Evolutionary conservation across 2,888 invertebrate genomes (phyloP), one percentile per base, ranked within the genome.

Genomic region (Danaus chrysippus): DNA sequence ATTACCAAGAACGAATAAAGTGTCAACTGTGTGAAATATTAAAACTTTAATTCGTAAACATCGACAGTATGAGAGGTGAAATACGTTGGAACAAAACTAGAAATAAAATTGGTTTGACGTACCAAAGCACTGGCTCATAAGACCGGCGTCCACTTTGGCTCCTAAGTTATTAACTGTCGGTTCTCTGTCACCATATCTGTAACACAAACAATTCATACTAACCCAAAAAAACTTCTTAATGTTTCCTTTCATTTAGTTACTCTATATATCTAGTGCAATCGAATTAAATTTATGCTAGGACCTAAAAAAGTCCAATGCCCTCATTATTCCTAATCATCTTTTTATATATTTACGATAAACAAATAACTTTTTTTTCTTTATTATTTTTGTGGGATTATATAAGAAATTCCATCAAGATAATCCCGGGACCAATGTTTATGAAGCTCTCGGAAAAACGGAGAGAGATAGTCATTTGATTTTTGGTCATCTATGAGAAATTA

Each of bases 101-200:
- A 34, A 6, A 34, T 34, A 17, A 49, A 49, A 17, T 15, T 49
- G 49, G 17, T 15, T 17, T 11, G 10, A 17, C 49, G 11, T 72
- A 91, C 91, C 91, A 58, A 91, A 91, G 68, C 91, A 91, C 65
- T 91, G 91, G 61, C 90, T 91, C 91, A 91, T 91, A 1, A 91
- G 79, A 1, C 89, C 91, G 1, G 91, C 91, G 62, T 91, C 91
- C 0, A 91, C 91, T 74, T 89, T 91, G 3, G 91, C 90, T 0
- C 91, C 91, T 56, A 91, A 76, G 66, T 91, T 91, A 71, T 89
- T 89, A 15, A 89, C 83, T 0, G 91, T 91, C 1, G 91, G 91
- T 66, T 89, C 91, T 59, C 91, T 77, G 68, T 91, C 91, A 0
- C 91, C 91, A 56, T 87, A 91, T 65, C 90, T 90, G 73, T 10